Evolutionary conservation across 2,888 invertebrate genomes (phyloP).

Genomic region (Troides oblongomaculatus): DNA sequence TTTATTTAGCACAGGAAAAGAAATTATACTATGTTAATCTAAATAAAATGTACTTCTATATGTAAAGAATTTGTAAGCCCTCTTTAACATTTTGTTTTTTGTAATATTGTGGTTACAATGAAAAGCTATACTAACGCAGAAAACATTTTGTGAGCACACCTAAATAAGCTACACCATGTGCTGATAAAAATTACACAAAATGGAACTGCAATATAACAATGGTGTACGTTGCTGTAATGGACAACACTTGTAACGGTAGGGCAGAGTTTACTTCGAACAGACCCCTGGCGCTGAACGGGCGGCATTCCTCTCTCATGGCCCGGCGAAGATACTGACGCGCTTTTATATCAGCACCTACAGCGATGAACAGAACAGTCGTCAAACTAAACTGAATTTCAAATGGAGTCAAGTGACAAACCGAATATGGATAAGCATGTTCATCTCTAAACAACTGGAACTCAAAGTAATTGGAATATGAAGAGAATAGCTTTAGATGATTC

Average conservation of each 20-base stretch:
- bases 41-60: too few relatives aligned
- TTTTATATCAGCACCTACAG: neutral
- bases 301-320: neutral
- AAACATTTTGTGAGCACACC: too few relatives aligned
- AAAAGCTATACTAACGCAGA: too few relatives aligned
- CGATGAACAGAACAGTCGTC: too few relatives aligned
- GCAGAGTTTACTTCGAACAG: neutral
- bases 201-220: slow-evolving; percentile 4
- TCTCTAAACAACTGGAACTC: neutral
- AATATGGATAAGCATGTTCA: neutral
- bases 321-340: neutral
- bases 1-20: too few relatives aligned
- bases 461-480: too few relatives aligned
- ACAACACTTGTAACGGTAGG: neutral
- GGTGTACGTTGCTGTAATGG: neutral
- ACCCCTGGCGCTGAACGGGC: neutral
- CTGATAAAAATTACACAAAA: neutral
- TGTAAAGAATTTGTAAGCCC: too few relatives aligned
- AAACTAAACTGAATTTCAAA: neutral
- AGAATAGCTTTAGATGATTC: too few relatives aligned
- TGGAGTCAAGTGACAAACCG: neutral
- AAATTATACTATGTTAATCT: too few relatives aligned
- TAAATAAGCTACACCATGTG: too few relatives aligned
- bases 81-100: too few relatives aligned
- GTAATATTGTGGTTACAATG: too few relatives aligned